A percentile compares a stretch with the other conserved stretches of the same genome.
phyloP scores from a whole-genome alignment of 1,140 invertebrate genomes.

The Agrypnia vestita region DNA sequence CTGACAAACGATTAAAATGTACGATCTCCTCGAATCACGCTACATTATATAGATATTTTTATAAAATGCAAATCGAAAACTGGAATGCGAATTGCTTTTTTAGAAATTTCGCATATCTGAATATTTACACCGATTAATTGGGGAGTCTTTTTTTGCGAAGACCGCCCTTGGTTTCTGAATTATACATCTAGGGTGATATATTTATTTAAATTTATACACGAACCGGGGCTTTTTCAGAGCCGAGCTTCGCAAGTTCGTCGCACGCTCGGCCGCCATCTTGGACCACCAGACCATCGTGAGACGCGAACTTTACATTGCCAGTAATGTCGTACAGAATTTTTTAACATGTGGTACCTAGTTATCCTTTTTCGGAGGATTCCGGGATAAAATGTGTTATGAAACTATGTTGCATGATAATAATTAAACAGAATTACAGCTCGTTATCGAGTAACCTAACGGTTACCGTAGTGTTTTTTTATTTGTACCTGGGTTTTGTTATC shows the following conservation, averaged over 20 bases:
- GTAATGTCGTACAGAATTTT: too few relatives aligned
- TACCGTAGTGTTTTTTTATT: too few relatives aligned
- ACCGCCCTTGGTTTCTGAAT: conserved; percentile 37
- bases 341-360: too few relatives aligned
- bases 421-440: too few relatives aligned
- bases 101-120: conserved; percentile 27
- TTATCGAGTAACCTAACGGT: too few relatives aligned
- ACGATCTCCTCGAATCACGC: conserved; percentile 35
- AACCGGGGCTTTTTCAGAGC: conserved; percentile 23
- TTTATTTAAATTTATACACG: conserved; percentile 58
- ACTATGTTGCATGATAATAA: too few relatives aligned
- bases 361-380: too few relatives aligned
- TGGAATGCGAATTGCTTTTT: conserved; percentile 27
- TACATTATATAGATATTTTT: conserved; percentile 38
- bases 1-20: conserved; percentile 46
- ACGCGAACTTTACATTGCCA: too few relatives aligned
- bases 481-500: too few relatives aligned
- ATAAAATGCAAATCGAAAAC: conserved; percentile 32
- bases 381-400: too few relatives aligned
- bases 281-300: too few relatives aligned
- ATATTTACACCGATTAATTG: conserved; percentile 44
- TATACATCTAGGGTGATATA: conserved; percentile 42
- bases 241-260: conserved; percentile 28
- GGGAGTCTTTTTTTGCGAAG: conserved; percentile 12
- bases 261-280: too few relatives aligned